These are phyloP conservation scores for Diadumene lineata DNA, from an alignment of 92 coral and sea anemone genomes.

Conservation along the genomic window DNA sequence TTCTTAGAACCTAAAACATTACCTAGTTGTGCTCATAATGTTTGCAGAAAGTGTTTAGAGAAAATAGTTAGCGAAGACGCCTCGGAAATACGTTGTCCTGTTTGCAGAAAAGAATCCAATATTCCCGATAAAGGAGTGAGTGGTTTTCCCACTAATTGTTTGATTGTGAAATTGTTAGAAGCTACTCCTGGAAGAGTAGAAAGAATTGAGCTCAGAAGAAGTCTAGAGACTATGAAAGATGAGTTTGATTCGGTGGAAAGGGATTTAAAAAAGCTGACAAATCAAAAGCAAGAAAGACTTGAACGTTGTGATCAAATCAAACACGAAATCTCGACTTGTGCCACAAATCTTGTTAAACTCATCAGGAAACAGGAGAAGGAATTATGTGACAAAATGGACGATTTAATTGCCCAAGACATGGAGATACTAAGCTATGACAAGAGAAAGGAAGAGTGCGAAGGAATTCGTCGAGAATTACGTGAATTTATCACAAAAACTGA, in stretches of 20 bases:
- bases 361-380: constrained; percentile 57
- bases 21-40: constrained; percentile 54
- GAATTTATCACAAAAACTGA: constrained; percentile 25
- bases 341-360: constrained; percentile 47
- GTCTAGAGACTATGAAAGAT: constrained; percentile 30
- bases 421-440: constrained; percentile 39
- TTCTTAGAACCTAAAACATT: constrained; percentile 48
- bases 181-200: constrained; percentile 51
- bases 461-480: constrained; percentile 36
- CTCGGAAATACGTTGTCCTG: constrained; percentile 37
- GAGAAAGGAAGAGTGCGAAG: constrained; percentile 38
- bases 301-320: constrained; percentile 39
- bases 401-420: constrained; percentile 40
- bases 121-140: constrained; percentile 39
- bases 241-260: constrained; percentile 45
- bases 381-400: constrained; percentile 43
- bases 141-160: constrained; percentile 42
- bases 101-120: constrained; percentile 37
- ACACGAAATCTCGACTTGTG: constrained; percentile 42
- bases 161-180: constrained; percentile 42
- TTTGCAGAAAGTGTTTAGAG: constrained; percentile 49
- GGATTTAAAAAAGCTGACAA: constrained; percentile 41
- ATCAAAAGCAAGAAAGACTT: constrained; percentile 41
- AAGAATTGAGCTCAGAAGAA: constrained; percentile 36
- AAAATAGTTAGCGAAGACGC: constrained; percentile 16